Percentiles rank a stretch among this genome's conserved stretches.
Conservation (phyloP, 2,113 vertebrate species). For the Tragelaphus strepsiceros region DNA sequence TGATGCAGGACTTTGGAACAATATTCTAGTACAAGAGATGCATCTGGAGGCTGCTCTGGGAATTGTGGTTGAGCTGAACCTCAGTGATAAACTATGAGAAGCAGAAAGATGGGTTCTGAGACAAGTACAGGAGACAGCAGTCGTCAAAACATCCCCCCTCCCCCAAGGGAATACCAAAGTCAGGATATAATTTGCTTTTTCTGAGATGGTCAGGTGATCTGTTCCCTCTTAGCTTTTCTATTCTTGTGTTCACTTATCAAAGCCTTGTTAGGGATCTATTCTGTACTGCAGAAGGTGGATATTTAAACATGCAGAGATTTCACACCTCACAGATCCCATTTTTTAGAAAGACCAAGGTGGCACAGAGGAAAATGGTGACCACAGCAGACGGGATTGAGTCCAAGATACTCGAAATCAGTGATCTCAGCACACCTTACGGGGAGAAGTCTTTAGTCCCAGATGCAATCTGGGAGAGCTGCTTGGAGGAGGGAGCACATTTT, state of each 20-base stretch:
- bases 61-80: not conserved
- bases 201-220: not conserved
- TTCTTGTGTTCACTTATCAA: not conserved
- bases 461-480: not conserved
- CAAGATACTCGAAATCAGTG: not conserved
- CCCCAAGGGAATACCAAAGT: not conserved
- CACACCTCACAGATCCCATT: not conserved
- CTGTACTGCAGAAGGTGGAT: not conserved
- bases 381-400: not conserved
- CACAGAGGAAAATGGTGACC: not conserved
- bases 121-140: not conserved
- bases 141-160: not conserved
- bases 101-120: not conserved
- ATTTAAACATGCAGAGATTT: not conserved
- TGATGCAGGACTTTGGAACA: not conserved
- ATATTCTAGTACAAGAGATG: not conserved
- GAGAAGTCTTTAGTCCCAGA: not conserved
- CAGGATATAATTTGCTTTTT: not conserved
- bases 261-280: not conserved
- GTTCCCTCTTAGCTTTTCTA: not conserved
- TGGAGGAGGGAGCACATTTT: not conserved
- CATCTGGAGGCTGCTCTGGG: not conserved
- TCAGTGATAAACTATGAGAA: not conserved
- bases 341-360: not conserved
- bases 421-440: too few relatives aligned